Evolutionary conservation across 2,113 vertebrate species (phyloP), one percentile per base, ranked within the genome.

Genomic region (Triplophysa tibetana): DNA sequence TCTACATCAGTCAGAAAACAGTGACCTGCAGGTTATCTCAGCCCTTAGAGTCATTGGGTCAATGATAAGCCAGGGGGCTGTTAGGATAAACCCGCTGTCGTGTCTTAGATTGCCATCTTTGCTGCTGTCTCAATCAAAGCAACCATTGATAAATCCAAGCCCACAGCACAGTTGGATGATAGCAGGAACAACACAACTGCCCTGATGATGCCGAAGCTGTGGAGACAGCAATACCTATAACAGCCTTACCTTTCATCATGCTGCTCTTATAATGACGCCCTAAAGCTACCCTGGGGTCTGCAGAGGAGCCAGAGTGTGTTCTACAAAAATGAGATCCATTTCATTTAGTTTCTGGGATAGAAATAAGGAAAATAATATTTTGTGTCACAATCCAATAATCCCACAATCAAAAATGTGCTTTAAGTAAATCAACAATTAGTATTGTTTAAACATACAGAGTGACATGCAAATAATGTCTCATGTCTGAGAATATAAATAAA

Each of bases 181-280:
- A 86, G 82, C 88, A 82, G 85, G 85, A 83, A 85, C 77, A 79
- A 70, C 75, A 29, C 61, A 82, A 87, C 72, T 87, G 89, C 78
- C 88, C 89, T 89, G 80, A 85, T 91, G 90, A 83, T 88, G 87
- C 87, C 89, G 86, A 79, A 81, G 85, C 83, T 78, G 84, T 84
- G 81, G 74, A 84, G 85, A 73, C 61, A 11, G 87, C 87, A 85
- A 82, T 85, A 88, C 56, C 70, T 56, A 78, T 84, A 78, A 78
- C 66, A 24, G 83, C 50, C 78, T 69, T 81, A 81, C 74, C 60
- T 85, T 87, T 90, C 85, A 88, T 88, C 86, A 86, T 67, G 54
- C 83, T 64, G 60, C 83, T 87, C 85, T 86, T 86, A 87, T 90
- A 83, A 80, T 50, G 75, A 78, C 67, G 26, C 68, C 82, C 66